Percentiles rank a stretch among this genome's conserved stretches.
Evolutionary conservation across 2,888 invertebrate genomes (phyloP).

Genomic region (Drosophila pegasa): DNA sequence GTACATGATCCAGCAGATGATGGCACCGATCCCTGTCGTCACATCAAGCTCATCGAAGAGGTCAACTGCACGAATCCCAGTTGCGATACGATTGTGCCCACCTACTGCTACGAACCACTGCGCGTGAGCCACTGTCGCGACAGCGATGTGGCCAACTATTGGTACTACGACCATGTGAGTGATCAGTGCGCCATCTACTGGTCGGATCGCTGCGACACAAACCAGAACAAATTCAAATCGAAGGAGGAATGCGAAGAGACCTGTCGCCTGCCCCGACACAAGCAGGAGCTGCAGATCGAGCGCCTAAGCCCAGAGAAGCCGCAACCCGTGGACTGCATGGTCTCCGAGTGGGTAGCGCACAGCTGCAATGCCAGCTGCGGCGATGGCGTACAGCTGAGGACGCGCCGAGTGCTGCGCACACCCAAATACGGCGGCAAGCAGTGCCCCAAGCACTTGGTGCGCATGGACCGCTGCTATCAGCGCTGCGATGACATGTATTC

Average conservation of each 20-base stretch:
- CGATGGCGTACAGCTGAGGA: conserved; percentile 85
- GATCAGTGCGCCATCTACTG: conserved; percentile 93
- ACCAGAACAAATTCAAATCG: conserved; percentile 93
- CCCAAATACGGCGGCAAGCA: conserved; percentile 86
- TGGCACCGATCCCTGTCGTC: conserved; percentile 81
- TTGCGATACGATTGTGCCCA: conserved; percentile 80
- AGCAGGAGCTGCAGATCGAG: conserved; percentile 72
- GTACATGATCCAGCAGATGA: conserved; percentile 68
- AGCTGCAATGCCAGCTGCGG: conserved; percentile 86
- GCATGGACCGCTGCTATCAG: conserved; percentile 82
- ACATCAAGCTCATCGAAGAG: conserved; percentile 79
- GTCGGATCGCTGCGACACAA: conserved; percentile 93
- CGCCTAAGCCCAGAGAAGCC: conserved; percentile 59
- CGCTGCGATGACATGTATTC: conserved; percentile 83
- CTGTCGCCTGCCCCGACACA: conserved; percentile 85
- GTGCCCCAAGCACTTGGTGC: conserved; percentile 86
- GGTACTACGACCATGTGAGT: conserved; percentile 91
- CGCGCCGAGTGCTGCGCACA: conserved; percentile 85
- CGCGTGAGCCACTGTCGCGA: conserved; percentile 92
- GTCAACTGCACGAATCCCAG: conserved; percentile 82
- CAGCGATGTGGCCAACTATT: conserved; percentile 90
- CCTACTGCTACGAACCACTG: conserved; percentile 79
- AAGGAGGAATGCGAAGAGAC: conserved; percentile 89
- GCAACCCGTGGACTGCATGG: conserved; percentile 84
- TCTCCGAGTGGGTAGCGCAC: conserved; percentile 86